A percentile compares a stretch with the other conserved stretches of the same genome.
Evolutionary conservation across 2,888 invertebrate genomes (phyloP).

Genomic region (Amiota communis): DNA sequence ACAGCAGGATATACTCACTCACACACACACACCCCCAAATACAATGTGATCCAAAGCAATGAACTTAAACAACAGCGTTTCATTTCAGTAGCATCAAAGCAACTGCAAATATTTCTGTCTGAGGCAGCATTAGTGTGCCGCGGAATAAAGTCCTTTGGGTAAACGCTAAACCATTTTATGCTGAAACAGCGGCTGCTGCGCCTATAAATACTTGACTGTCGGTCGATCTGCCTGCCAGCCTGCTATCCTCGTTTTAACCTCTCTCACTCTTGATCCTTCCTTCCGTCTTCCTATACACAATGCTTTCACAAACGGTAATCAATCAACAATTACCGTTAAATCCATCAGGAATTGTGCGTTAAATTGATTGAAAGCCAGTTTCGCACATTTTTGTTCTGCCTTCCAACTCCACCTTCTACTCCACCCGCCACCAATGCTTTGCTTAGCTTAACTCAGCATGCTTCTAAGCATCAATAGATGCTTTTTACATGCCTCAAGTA

Average conservation of each 20-base stretch:
- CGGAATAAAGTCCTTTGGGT: conserved; percentile 19
- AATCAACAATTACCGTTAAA: conserved; percentile 72
- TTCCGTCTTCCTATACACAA: conserved; percentile 6
- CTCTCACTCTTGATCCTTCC: conserved; percentile 7
- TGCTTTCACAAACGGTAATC: conserved; percentile 59
- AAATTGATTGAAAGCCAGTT: conserved; percentile 69
- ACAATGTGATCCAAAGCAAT: neutral
- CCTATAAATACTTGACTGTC: neutral
- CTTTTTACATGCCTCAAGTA: too few species aligned
- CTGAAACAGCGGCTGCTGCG: neutral
- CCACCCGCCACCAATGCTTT: too few species aligned
- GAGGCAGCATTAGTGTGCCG: neutral
- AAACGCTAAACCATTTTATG: conserved; percentile 24
- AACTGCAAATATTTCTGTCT: neutral
- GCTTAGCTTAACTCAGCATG: too few species aligned
- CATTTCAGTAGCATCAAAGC: neutral
- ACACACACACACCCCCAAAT: conserved; percentile 15
- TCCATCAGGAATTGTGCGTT: conserved; percentile 71
- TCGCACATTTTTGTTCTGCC: conserved; percentile 52
- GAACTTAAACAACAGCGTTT: neutral
- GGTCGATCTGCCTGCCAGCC: neutral
- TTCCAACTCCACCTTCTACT: neutral
- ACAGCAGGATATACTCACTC: conserved; percentile 11
- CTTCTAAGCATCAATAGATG: too few species aligned
- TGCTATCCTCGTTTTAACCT: neutral